These are phyloP conservation scores for Cetoscarus ocellatus DNA, from an alignment of 2,797 vertebrate species.

Conservation along the genomic window DNA sequence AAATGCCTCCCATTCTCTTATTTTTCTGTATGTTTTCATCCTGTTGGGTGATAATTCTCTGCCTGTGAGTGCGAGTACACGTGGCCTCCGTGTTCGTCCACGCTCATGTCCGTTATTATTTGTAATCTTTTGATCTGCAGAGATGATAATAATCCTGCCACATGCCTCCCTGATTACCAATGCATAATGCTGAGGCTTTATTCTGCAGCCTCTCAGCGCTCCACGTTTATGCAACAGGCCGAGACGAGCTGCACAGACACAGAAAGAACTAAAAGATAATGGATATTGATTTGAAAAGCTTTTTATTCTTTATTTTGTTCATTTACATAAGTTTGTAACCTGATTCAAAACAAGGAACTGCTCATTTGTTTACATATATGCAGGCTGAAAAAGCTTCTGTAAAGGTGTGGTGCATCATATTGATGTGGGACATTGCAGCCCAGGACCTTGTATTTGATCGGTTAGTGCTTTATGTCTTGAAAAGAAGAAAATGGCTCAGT, in stretches of 20 bases:
- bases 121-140: conserved; percentile 76
- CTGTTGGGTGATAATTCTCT: neutral
- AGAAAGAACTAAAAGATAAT: neutral
- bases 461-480: no score
- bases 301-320: no score
- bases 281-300: conserved; percentile 6
- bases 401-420: no score
- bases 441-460: no score
- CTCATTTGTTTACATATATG: no score
- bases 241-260: neutral
- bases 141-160: conserved; percentile 75
- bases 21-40: neutral
- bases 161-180: conserved; percentile 68
- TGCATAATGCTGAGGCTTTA: conserved; percentile 44
- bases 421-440: no score
- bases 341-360: no score
- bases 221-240: conserved; percentile 39
- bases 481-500: no score
- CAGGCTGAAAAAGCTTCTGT: no score
- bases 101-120: conserved; percentile 53
- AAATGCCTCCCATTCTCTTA: neutral
- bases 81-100: conserved; percentile 17
- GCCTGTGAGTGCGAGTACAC: conserved; percentile 24
- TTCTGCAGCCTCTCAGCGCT: conserved; percentile 26
- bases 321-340: no score